These are phyloP conservation scores for Corynorhinus townsendii DNA, from an alignment of 2,113 vertebrate species.

Conservation along the genomic window DNA sequence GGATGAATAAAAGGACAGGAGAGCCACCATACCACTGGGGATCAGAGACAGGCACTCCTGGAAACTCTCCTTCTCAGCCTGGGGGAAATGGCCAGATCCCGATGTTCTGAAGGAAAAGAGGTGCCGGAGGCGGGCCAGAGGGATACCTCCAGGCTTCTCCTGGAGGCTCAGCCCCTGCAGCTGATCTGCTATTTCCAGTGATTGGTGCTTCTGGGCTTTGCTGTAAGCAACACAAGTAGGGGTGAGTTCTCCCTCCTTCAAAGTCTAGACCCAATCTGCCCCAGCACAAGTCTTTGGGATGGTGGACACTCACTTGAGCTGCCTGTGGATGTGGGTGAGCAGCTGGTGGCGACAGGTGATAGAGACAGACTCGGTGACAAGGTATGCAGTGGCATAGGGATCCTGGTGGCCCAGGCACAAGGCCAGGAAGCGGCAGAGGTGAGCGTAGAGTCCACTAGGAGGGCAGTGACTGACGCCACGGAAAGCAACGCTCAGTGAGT, in stretches of 20 bases:
- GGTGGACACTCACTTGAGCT: slow-evolving; percentile 80
- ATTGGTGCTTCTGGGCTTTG: slow-evolving; percentile 83
- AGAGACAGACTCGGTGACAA: slow-evolving; percentile 87
- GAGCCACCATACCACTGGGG: slow-evolving; percentile 80
- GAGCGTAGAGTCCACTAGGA: slow-evolving; percentile 81
- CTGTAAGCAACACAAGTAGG: slow-evolving; percentile 69
- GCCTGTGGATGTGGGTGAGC: slow-evolving; percentile 82
- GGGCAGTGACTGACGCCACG: slow-evolving; percentile 86
- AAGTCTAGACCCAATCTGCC: background rate
- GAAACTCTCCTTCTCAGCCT: slow-evolving; percentile 78
- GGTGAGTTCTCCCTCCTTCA: background rate
- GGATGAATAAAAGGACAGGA: background rate
- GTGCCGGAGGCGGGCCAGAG: slow-evolving; percentile 79
- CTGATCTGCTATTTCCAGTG: slow-evolving; percentile 75
- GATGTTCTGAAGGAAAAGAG: slow-evolving; percentile 84
- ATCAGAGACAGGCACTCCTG: slow-evolving; percentile 80
- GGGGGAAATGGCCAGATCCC: slow-evolving; percentile 55
- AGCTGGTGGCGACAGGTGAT: slow-evolving; percentile 89
- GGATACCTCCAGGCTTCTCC: slow-evolving; percentile 68
- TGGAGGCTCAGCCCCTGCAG: slow-evolving; percentile 81
- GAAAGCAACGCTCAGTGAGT: slow-evolving; percentile 82
- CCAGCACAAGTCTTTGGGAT: background rate
- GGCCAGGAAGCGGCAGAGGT: slow-evolving; percentile 85
- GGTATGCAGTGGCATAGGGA: slow-evolving; percentile 82
- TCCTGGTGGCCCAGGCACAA: slow-evolving; percentile 81